A percentile compares a stretch with the other conserved stretches of the same genome.
Evolutionary conservation across 1,140 invertebrate species (phyloP).

Genomic region (Drosophila repleta): DNA sequence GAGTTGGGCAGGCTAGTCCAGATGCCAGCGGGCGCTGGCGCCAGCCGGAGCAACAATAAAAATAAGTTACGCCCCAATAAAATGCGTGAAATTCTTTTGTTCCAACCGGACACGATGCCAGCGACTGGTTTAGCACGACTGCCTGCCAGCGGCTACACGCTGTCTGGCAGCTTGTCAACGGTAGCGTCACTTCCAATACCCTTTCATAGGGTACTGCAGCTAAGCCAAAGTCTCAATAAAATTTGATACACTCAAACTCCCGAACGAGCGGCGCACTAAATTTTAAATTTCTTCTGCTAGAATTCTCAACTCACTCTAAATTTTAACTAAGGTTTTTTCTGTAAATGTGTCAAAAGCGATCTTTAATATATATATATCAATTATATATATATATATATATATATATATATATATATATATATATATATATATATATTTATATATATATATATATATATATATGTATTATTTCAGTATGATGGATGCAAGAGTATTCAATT

Average conservation of each 20-base stretch:
- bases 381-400: no score
- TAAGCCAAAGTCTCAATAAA: no score
- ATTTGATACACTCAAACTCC: no score
- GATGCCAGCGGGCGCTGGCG: conserved; percentile 6
- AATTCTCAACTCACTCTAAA: no score
- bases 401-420: no score
- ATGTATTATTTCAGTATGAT: background rate
- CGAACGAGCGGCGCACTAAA: no score
- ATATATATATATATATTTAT: no score
- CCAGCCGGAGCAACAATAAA: conserved; percentile 21
- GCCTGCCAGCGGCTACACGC: conserved; percentile 25
- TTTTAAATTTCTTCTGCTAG: no score
- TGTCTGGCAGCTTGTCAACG: conserved; percentile 18
- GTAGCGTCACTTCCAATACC: conserved; percentile 11
- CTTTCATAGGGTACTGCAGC: background rate
- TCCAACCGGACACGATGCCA: conserved; percentile 64
- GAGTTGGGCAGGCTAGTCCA: conserved; percentile 43
- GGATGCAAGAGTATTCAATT: background rate
- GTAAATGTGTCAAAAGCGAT: no score
- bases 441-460: no score
- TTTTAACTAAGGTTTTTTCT: no score
- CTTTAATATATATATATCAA: no score
- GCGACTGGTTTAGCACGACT: conserved; percentile 56
- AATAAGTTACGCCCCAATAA: conserved; percentile 49
- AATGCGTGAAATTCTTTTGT: conserved; percentile 67